Conservation (phyloP, 2,113 vertebrate genomes). For the Trochalopteron elliotii region DNA sequence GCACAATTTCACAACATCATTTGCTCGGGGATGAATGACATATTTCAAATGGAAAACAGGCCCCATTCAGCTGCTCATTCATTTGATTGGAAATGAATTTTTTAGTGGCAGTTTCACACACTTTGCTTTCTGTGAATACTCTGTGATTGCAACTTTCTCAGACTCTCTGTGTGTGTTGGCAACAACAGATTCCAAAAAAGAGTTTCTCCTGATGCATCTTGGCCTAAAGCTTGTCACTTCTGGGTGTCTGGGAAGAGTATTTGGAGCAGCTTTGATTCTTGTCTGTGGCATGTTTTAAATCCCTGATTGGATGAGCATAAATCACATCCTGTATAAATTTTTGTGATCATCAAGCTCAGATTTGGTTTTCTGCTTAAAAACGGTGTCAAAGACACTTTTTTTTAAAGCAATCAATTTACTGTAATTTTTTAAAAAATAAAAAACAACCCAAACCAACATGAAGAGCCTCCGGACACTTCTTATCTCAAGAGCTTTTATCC, state of each 20-base stretch:
- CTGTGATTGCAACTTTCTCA: neutral
- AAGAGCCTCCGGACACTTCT: neutral
- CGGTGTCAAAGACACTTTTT: neutral
- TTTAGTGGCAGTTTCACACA: neutral
- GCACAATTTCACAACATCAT: neutral
- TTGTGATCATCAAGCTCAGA: neutral
- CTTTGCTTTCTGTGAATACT: neutral
- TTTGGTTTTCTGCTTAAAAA: neutral
- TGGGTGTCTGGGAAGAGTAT: conserved; percentile 20
- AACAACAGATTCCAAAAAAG: neutral
- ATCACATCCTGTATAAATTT: neutral
- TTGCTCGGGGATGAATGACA: neutral
- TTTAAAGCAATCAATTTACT: neutral
- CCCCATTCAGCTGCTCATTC: neutral
- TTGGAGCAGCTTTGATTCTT: conserved; percentile 36
- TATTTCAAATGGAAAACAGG: neutral
- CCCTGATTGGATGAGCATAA: conserved; percentile 32
- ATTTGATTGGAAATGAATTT: neutral
- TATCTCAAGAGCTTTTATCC: neutral
- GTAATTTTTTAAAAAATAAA: neutral
- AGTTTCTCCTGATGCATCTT: neutral
- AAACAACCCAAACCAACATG: neutral
- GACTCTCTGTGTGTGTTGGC: neutral
- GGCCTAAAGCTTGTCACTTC: conserved; percentile 18
- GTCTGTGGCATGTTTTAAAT: conserved; percentile 8